These are phyloP conservation scores for Ormia ochracea DNA, from an alignment of 2,888 invertebrate genomes.

Conservation along the genomic window DNA sequence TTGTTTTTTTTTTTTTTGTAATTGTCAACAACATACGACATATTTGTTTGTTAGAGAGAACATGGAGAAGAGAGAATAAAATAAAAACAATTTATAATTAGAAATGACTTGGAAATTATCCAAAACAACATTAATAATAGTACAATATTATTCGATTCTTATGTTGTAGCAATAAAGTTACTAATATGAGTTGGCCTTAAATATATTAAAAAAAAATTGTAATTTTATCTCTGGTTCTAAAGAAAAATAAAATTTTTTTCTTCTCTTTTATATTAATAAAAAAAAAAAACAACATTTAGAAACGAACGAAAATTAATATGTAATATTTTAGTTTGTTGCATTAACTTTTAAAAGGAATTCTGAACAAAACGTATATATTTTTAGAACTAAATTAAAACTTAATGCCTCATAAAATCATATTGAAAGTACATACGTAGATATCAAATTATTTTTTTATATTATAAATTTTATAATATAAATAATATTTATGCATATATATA, in stretches of 20 bases:
- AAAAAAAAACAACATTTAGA: conserved; percentile 22
- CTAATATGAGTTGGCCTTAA: conserved; percentile 57
- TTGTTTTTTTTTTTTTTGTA: too few relatives aligned
- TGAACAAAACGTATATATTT: background rate
- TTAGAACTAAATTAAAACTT: conserved; percentile 1
- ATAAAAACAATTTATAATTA: conserved; percentile 73
- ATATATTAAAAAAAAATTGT: conserved; percentile 25
- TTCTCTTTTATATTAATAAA: conserved; percentile 4
- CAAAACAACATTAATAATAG: conserved; percentile 58
- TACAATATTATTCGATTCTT: conserved; percentile 44
- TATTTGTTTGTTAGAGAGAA: conserved; percentile 35
- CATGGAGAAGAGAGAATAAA: conserved; percentile 75
- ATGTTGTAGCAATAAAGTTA: conserved; percentile 59
- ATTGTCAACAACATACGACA: conserved; percentile 45
- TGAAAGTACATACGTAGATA: background rate
- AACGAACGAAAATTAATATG: background rate
- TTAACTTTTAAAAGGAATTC: background rate
- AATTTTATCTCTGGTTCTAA: conserved; percentile 15
- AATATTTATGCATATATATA: background rate
- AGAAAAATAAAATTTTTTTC: conserved; percentile 25
- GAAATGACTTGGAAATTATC: conserved; percentile 68
- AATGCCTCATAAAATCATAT: background rate
- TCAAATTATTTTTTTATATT: too few relatives aligned
- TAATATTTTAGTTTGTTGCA: background rate
- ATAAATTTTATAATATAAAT: too few relatives aligned